phyloP scores from a whole-genome alignment of 2,113 vertebrate species.

The Cyprinodon brontotheroides region DNA sequence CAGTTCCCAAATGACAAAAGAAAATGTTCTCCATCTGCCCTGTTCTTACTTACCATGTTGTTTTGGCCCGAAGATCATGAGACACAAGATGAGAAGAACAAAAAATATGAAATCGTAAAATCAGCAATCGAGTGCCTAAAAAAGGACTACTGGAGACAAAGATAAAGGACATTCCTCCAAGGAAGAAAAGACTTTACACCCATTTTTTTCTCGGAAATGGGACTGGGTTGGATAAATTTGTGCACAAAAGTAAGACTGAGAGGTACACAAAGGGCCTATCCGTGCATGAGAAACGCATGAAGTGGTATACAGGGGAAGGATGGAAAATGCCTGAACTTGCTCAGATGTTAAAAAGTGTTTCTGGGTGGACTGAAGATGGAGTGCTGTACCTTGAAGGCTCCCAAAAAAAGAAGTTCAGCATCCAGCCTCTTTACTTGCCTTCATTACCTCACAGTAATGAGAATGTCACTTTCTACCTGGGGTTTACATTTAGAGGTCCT shows the following conservation, averaged over 20 bases:
- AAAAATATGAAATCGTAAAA: slow-evolving; percentile 75
- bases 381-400: slow-evolving; percentile 74
- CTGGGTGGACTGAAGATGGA: slow-evolving; percentile 83
- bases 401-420: slow-evolving; percentile 59
- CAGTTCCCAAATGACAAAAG: slow-evolving; percentile 68
- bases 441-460: slow-evolving; percentile 80
- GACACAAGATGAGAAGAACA: slow-evolving; percentile 59
- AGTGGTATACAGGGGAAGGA: slow-evolving; percentile 77
- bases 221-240: slow-evolving; percentile 77
- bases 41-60: slow-evolving; percentile 80
- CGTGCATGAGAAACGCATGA: slow-evolving; percentile 77
- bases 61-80: slow-evolving; percentile 85
- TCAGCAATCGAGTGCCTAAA: slow-evolving; percentile 76
- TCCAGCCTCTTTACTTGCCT: slow-evolving; percentile 67
- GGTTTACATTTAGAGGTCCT: slow-evolving; percentile 64
- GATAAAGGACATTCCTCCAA: slow-evolving; percentile 77
- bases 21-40: slow-evolving; percentile 73
- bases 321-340: slow-evolving; percentile 69
- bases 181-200: slow-evolving; percentile 78
- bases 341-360: slow-evolving; percentile 69
- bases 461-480: slow-evolving; percentile 73
- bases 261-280: slow-evolving; percentile 60
- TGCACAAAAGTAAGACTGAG: slow-evolving; percentile 80
- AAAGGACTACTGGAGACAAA: slow-evolving; percentile 69
- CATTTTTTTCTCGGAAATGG: slow-evolving; percentile 83